Conservation (phyloP, 2,113 vertebrate genomes). For the Esox niger region DNA sequence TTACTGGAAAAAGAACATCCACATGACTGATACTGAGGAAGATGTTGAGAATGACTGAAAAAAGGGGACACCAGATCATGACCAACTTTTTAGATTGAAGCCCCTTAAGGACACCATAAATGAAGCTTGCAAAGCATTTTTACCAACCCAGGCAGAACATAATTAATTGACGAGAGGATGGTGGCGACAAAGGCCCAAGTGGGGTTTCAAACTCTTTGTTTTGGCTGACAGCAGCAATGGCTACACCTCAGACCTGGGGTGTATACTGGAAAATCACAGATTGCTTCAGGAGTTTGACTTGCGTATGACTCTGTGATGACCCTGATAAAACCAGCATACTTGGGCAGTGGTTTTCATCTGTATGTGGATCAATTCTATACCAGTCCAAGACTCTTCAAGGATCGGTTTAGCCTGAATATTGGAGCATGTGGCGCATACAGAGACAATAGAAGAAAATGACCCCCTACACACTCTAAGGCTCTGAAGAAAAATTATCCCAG, state of each 20-base stretch:
- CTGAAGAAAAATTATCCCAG: neutral
- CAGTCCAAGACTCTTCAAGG: neutral
- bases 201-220: constrained; percentile 30
- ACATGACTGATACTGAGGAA: neutral
- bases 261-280: constrained; percentile 12
- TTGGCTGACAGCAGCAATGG: constrained; percentile 13
- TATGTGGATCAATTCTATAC: constrained; percentile 19
- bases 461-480: neutral
- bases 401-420: constrained; percentile 2
- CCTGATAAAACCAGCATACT: neutral
- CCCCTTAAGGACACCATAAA: neutral
- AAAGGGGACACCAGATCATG: constrained; percentile 4
- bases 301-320: no score
- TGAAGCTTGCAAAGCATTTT: neutral
- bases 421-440: constrained; percentile 19
- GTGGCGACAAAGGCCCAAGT: neutral
- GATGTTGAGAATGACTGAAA: constrained; percentile 1
- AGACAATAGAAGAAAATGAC: constrained; percentile 16
- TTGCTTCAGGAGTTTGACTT: neutral
- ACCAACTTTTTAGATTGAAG: neutral
- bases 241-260: constrained; percentile 7
- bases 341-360: constrained; percentile 12
- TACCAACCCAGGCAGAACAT: neutral
- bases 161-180: constrained; percentile 3
- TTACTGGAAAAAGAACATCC: neutral